Evolutionary conservation across 2,888 invertebrate genomes (phyloP).

Genomic region (Cheilosia soror): DNA sequence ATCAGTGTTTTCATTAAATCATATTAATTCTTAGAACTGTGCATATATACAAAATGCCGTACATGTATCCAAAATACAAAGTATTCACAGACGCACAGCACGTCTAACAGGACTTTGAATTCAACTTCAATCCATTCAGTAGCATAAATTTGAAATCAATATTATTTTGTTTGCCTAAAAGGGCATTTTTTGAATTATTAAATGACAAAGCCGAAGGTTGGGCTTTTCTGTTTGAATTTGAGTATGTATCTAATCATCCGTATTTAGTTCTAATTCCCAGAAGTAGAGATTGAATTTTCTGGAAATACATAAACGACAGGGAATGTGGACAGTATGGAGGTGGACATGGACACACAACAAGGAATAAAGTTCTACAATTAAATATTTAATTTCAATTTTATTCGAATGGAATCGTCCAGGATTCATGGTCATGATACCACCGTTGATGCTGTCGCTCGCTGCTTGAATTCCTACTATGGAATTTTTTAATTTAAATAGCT

Average conservation of each 20-base stretch:
- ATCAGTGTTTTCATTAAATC: neutral
- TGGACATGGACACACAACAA: no score
- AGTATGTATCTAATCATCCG: neutral
- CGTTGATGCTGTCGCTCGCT: neutral
- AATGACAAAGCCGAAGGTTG: neutral
- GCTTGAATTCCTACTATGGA: neutral
- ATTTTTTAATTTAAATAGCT: neutral
- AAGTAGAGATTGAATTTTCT: no score
- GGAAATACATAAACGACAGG: no score
- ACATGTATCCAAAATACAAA: neutral
- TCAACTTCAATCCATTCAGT: neutral
- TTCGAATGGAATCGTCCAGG: neutral
- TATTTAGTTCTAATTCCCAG: no score
- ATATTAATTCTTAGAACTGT: neutral
- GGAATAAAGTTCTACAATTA: neutral
- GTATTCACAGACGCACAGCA: neutral
- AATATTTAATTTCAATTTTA: slow-evolving; percentile 2
- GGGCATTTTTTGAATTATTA: neutral
- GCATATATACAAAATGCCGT: neutral
- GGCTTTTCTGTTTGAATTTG: neutral
- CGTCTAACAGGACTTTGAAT: neutral
- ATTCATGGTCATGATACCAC: neutral
- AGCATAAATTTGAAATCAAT: neutral
- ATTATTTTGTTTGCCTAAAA: neutral
- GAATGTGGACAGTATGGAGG: no score